Evolutionary conservation across 2,888 invertebrate genomes (phyloP).

Genomic region (Argynnis bischoffii): DNA sequence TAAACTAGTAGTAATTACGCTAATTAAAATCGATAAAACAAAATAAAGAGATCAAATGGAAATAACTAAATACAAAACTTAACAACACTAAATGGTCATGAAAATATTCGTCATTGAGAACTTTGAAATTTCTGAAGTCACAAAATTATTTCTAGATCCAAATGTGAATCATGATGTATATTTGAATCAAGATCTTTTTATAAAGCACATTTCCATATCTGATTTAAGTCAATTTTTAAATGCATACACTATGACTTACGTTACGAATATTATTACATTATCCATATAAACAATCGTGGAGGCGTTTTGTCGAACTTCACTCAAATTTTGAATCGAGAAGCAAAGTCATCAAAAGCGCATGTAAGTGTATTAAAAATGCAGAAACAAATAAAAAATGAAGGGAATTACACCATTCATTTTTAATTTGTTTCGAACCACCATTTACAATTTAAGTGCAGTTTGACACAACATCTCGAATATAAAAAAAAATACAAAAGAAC

Average conservation of each 20-base stretch:
- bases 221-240: constrained; percentile 25
- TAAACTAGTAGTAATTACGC: constrained; percentile 64
- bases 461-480: constrained; percentile 76
- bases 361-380: constrained; percentile 57
- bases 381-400: constrained; percentile 51
- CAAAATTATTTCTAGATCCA: constrained; percentile 8
- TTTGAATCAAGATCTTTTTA: background rate
- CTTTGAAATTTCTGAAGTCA: constrained; percentile 8
- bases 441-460: constrained; percentile 81
- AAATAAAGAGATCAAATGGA: constrained; percentile 78
- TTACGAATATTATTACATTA: constrained; percentile 31
- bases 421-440: constrained; percentile 67
- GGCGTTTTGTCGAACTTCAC: constrained; percentile 79
- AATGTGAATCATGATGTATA: background rate
- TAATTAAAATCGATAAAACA: constrained; percentile 71
- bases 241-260: constrained; percentile 26
- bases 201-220: constrained; percentile 23
- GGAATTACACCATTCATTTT: constrained; percentile 47
- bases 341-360: constrained; percentile 60
- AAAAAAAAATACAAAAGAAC: constrained; percentile 53
- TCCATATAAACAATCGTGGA: constrained; percentile 26
- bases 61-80: constrained; percentile 73
- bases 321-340: constrained; percentile 66
- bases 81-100: constrained; percentile 63
- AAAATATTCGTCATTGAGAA: constrained; percentile 35